phyloP scores from a whole-genome alignment of 2,797 vertebrate species.

The Ceryle rudis region DNA sequence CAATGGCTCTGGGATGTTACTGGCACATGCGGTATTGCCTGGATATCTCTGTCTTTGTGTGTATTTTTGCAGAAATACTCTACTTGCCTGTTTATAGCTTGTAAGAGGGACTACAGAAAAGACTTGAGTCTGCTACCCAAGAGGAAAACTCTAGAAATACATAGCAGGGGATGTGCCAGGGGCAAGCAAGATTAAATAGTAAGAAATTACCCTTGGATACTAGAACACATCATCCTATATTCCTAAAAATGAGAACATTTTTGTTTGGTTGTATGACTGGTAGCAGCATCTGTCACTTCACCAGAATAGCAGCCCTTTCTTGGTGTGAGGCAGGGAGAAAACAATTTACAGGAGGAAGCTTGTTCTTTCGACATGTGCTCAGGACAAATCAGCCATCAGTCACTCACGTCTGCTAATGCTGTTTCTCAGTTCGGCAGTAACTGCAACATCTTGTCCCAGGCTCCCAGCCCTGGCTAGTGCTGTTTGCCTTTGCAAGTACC shows the following conservation, averaged over 20 bases:
- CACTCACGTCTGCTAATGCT: background rate
- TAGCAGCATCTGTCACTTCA: background rate
- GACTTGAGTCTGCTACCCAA: background rate
- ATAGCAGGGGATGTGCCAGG: background rate
- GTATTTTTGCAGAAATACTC: background rate
- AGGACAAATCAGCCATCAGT: conserved; percentile 11
- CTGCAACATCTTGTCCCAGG: background rate
- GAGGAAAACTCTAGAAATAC: background rate
- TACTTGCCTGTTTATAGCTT: background rate
- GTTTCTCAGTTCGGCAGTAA: background rate
- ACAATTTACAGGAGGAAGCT: background rate
- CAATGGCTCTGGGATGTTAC: background rate
- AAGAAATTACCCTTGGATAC: background rate
- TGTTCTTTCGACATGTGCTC: background rate
- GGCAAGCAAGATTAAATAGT: background rate
- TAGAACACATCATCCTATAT: background rate
- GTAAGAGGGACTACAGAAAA: background rate
- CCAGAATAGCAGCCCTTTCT: background rate
- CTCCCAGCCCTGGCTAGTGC: background rate
- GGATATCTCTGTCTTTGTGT: background rate
- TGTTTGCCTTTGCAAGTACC: background rate
- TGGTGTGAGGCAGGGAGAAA: background rate
- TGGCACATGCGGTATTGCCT: background rate
- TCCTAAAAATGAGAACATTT: background rate
- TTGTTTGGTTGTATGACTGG: background rate